Percentiles rank a stretch among this genome's conserved stretches.
These are phyloP conservation scores for Ibidorhyncha struthersii DNA, from an alignment of 2,113 vertebrate species.

Conservation along the genomic window DNA sequence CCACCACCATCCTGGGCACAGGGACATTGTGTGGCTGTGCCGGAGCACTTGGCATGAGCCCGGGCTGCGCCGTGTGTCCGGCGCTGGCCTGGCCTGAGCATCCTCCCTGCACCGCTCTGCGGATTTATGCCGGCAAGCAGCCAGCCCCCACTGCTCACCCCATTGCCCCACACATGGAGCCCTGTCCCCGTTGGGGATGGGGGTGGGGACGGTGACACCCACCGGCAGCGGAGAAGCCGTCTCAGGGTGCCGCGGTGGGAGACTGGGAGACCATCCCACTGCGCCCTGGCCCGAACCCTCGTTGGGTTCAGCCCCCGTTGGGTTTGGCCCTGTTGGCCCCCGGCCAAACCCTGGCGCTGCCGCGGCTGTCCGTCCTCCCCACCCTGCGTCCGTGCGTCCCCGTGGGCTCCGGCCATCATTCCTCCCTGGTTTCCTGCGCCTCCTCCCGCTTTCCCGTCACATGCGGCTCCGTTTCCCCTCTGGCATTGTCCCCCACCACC, in stretches of 20 bases:
- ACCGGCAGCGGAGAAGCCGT: accelerated
- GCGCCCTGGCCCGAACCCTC: not conserved
- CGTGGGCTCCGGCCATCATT: accelerated
- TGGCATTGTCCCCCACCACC: accelerated
- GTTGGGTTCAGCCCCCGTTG: not conserved
- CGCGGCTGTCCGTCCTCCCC: not conserved
- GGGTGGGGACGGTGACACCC: not conserved
- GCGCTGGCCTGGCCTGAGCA: accelerated
- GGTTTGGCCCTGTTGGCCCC: not conserved
- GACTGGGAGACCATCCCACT: accelerated
- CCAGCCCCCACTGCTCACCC: not conserved
- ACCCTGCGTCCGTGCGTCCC: not conserved
- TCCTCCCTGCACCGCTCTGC: not conserved
- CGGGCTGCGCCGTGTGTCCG: not conserved
- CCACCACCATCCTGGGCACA: accelerated
- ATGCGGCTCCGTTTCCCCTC: accelerated
- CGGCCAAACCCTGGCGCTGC: too few relatives aligned
- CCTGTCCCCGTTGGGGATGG: not conserved
- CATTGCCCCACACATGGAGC: accelerated
- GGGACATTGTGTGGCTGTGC: accelerated
- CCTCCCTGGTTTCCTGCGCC: not conserved
- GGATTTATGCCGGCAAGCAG: accelerated
- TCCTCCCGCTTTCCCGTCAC: not conserved
- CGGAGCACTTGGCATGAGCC: accelerated
- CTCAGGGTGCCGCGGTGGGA: accelerated